Conservation (phyloP, 2,113 vertebrate species). For the Lepus timidus region DNA sequence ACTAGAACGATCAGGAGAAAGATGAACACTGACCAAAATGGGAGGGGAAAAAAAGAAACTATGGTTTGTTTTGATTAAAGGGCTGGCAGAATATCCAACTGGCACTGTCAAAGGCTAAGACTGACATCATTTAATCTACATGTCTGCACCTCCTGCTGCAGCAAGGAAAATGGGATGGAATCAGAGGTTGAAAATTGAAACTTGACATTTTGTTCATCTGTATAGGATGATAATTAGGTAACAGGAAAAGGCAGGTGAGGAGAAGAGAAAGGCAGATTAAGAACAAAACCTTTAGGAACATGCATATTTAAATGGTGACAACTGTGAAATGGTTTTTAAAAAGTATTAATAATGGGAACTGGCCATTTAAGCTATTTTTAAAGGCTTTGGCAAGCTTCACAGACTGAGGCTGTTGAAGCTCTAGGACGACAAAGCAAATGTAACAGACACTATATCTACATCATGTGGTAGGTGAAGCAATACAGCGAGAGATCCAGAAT, state of each 20-base stretch:
- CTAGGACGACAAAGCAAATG: not conserved
- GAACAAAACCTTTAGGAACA: not conserved
- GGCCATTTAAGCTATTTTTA: not conserved
- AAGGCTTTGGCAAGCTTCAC: not conserved
- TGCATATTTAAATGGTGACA: not conserved
- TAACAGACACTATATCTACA: not conserved
- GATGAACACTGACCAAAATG: not conserved
- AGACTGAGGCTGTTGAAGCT: not conserved
- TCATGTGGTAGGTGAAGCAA: not conserved
- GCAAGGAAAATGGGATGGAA: not conserved
- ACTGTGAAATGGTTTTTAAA: not conserved
- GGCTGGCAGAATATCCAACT: not conserved
- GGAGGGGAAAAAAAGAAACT: not conserved
- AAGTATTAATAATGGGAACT: not conserved
- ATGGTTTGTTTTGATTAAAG: not conserved
- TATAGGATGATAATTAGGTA: not conserved
- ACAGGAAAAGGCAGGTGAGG: not conserved
- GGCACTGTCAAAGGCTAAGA: not conserved
- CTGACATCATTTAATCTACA: too few species aligned
- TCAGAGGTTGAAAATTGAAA: not conserved
- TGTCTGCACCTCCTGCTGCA: too few species aligned
- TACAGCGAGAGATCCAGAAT: not conserved
- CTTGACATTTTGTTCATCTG: not conserved
- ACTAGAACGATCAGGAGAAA: not conserved
- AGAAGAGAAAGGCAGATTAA: not conserved